phyloP scores from a whole-genome alignment of 2,113 vertebrate species.

The Atlantisia rogersi region DNA sequence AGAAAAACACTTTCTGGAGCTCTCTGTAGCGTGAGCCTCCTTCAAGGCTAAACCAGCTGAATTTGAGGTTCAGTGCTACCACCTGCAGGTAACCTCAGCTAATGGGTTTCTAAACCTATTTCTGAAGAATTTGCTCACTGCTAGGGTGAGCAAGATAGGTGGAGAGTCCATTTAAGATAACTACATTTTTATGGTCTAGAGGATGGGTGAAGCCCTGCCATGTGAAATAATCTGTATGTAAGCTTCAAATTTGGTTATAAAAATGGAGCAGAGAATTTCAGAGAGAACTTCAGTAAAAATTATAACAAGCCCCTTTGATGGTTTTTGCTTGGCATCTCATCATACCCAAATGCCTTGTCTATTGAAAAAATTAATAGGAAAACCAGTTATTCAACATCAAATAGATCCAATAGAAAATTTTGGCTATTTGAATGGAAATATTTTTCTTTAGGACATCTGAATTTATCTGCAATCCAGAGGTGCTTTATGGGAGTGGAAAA shows the following conservation, averaged over 20 bases:
- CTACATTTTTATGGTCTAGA: neutral
- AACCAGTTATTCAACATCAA: neutral
- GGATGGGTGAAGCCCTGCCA: neutral
- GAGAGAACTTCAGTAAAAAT: neutral
- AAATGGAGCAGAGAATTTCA: neutral
- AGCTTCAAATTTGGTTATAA: neutral
- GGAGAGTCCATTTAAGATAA: neutral
- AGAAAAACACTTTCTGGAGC: neutral
- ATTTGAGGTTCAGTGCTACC: neutral
- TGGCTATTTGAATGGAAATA: neutral
- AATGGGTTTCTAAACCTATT: neutral
- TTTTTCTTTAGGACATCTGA: neutral
- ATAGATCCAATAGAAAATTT: neutral
- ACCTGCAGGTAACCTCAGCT: neutral
- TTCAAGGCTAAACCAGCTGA: neutral
- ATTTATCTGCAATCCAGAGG: neutral
- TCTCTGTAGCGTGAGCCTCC: neutral
- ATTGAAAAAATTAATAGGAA: neutral
- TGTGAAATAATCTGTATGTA: neutral
- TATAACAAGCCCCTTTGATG: neutral
- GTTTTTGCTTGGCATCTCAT: neutral
- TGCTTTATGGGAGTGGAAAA: neutral
- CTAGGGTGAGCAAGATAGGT: neutral
- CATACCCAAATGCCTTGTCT: neutral
- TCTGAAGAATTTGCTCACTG: neutral